Evolutionary conservation across 2,888 invertebrate species (phyloP).

Genomic region (Apamea monoglypha): DNA sequence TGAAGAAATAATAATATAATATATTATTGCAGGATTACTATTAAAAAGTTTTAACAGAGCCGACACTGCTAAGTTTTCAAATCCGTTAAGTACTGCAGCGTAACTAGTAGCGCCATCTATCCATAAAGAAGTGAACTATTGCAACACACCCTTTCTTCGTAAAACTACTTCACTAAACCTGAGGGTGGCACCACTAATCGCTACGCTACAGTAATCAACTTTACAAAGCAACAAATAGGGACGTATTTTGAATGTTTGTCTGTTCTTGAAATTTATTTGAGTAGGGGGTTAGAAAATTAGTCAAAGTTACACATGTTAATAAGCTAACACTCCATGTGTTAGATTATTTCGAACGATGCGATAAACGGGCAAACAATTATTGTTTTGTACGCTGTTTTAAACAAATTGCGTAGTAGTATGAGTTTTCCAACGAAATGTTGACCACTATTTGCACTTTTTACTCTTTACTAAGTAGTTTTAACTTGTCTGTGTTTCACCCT

Average conservation of each 20-base stretch:
- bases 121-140: constrained; percentile 7
- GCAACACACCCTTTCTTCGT: constrained; percentile 16
- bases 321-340: too few species aligned
- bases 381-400: neutral
- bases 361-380: neutral
- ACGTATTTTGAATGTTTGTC: neutral
- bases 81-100: neutral
- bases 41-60: neutral
- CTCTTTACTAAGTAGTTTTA: neutral
- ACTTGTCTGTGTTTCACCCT: neutral
- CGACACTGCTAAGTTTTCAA: neutral
- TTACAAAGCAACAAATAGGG: rapidly evolving
- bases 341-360: neutral
- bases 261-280: neutral
- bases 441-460: neutral
- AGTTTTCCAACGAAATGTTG: neutral
- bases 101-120: constrained; percentile 63
- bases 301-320: neutral
- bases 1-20: neutral
- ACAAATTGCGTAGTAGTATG: neutral
- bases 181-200: constrained; percentile 52
- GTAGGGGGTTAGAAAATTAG: neutral
- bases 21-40: neutral
- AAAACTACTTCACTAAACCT: constrained; percentile 17
- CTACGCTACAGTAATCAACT: neutral